Percentiles rank a stretch among this genome's conserved stretches.
Evolutionary conservation across 2,113 vertebrate species (phyloP).

Genomic region (chimpanzee (Pan troglodytes)): NHGRI_mPanTro3-v2.1_pri NC_072421.2:112130001-112130500

Average conservation of each 20-base stretch:
- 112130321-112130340: not conserved
- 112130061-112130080: not conserved
- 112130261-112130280: not conserved
- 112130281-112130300: not conserved
- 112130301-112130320: not conserved
- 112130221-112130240: not conserved
- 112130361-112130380: conserved; percentile 20
- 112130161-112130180: not conserved
- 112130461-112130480: conserved; percentile 51
- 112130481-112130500: conserved; percentile 71
- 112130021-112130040: not conserved
- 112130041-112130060: conserved; percentile 11
- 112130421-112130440: not conserved
- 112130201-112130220: conserved; percentile 20
- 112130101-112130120: not conserved
- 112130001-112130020: not conserved
- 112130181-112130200: conserved; percentile 17
- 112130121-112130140: conserved; percentile 3
- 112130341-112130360: not conserved
- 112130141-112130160: conserved; percentile 15
- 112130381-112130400: conserved; percentile 7
- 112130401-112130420: conserved; percentile 8
- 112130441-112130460: conserved; percentile 31
- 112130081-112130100: conserved; percentile 18
- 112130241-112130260: not conserved